Conservation (phyloP, 2,113 vertebrate species). For the Propithecus coquereli region DNA sequence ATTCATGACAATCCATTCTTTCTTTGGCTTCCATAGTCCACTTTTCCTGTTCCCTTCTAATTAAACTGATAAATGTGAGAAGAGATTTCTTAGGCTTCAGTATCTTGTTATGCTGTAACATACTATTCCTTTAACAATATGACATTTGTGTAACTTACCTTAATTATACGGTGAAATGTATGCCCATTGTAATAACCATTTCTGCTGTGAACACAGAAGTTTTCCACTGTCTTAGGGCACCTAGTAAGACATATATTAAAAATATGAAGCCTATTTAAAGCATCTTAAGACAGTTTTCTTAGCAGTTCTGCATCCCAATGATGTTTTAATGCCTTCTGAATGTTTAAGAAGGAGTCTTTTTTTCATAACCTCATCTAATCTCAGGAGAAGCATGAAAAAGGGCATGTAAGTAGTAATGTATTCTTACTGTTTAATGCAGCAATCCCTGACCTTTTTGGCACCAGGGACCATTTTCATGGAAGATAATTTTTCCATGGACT, state of each 20-base stretch:
- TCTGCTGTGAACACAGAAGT: constrained; percentile 98
- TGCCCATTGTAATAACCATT: constrained; percentile 98
- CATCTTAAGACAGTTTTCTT: constrained; percentile 43
- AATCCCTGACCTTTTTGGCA: too few species aligned
- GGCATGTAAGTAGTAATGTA: not conserved
- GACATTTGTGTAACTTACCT: constrained; percentile 82
- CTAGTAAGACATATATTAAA: constrained; percentile 78
- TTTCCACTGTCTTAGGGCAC: constrained; percentile 99
- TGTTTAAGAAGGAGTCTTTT: not conserved
- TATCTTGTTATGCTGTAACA: not conserved
- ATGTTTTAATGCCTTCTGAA: constrained; percentile 1
- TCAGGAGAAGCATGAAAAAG: constrained; percentile 21
- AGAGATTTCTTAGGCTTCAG: constrained; percentile 10
- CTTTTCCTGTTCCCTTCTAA: constrained; percentile 18
- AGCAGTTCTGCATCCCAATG: constrained; percentile 1
- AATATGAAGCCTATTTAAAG: not conserved
- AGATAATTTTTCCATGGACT: too few species aligned
- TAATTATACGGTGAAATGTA: constrained; percentile 97
- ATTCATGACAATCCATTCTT: constrained; percentile 11
- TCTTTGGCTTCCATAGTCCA: not conserved
- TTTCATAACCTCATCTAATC: not conserved
- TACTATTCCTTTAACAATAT: not conserved
- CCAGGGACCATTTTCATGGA: too few species aligned
- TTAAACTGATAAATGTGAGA: not conserved
- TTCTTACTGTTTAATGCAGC: not conserved